A percentile compares a stretch with the other conserved stretches of the same genome.
Conservation (phyloP, 2,888 invertebrate species). For the Ypsolopha sequella region DNA sequence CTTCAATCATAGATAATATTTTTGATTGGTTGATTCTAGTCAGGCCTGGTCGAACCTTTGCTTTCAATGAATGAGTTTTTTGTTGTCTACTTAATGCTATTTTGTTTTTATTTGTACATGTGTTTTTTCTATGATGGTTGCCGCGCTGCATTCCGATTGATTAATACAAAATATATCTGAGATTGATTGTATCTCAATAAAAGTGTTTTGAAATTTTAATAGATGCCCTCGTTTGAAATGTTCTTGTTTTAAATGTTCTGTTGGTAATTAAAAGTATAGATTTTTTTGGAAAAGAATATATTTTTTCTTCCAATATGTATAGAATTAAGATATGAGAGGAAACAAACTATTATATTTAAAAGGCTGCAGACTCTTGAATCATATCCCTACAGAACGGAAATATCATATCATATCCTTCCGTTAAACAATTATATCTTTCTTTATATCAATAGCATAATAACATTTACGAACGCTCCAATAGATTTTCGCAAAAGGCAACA, state of each 20-base stretch:
- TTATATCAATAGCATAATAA: slow-evolving; percentile 28
- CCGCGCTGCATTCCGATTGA: slow-evolving; percentile 55
- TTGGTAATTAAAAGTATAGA: slow-evolving; percentile 36
- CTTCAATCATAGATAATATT: slow-evolving; percentile 2
- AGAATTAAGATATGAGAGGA: slow-evolving; percentile 25
- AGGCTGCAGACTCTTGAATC: slow-evolving; percentile 31
- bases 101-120: slow-evolving; percentile 62
- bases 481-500: slow-evolving; percentile 44
- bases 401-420: slow-evolving; percentile 54
- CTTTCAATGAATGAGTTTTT: slow-evolving; percentile 46
- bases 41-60: slow-evolving; percentile 5
- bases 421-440: slow-evolving; percentile 24
- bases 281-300: neutral
- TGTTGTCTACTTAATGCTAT: slow-evolving; percentile 56
- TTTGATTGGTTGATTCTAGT: slow-evolving; percentile 9
- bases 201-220: slow-evolving; percentile 56
- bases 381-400: slow-evolving; percentile 44
- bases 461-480: slow-evolving; percentile 49
- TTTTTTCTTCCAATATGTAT: neutral
- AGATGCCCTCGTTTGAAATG: slow-evolving; percentile 37
- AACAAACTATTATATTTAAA: slow-evolving; percentile 29
- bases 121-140: slow-evolving; percentile 39
- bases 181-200: slow-evolving; percentile 53
- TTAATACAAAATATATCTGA: slow-evolving; percentile 28
- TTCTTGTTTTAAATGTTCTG: slow-evolving; percentile 26